Percentiles rank a stretch among this genome's conserved stretches.
Conservation (phyloP, 2,888 invertebrate species). For the Cantharis flavilabris region DNA sequence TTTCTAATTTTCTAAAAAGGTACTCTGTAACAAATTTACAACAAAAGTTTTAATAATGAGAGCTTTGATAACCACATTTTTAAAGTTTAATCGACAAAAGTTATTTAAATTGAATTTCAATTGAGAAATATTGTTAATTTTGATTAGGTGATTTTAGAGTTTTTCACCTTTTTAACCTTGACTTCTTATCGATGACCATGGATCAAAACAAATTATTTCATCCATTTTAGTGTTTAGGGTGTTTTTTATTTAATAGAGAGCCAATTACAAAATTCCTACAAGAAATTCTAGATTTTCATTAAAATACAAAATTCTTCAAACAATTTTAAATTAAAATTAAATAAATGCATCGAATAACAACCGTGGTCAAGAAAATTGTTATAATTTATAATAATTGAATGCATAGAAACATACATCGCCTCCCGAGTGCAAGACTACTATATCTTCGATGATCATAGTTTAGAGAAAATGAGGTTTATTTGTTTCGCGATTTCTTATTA, state of each 20-base stretch:
- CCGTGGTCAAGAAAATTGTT: too few species aligned
- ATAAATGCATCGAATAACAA: too few species aligned
- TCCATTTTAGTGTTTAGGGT: background rate
- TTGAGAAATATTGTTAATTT: background rate
- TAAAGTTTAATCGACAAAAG: background rate
- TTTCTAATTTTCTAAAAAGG: background rate
- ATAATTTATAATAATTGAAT: too few species aligned
- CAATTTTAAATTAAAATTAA: too few species aligned
- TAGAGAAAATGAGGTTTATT: too few species aligned
- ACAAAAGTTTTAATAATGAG: background rate
- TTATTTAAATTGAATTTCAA: background rate
- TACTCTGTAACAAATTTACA: background rate
- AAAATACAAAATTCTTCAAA: too few species aligned
- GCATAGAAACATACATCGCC: too few species aligned
- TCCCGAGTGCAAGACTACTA: too few species aligned
- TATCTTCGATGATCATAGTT: too few species aligned
- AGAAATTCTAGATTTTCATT: too few species aligned
- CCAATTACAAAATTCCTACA: background rate
- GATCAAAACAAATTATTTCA: background rate
- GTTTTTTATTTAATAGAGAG: background rate
- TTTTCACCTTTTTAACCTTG: background rate
- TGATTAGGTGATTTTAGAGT: background rate
- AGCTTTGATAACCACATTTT: background rate
- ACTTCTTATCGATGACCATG: background rate
- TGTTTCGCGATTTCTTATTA: too few species aligned